Conservation (phyloP, 2,797 vertebrate genomes). For the Limnodromus scolopaceus region DNA sequence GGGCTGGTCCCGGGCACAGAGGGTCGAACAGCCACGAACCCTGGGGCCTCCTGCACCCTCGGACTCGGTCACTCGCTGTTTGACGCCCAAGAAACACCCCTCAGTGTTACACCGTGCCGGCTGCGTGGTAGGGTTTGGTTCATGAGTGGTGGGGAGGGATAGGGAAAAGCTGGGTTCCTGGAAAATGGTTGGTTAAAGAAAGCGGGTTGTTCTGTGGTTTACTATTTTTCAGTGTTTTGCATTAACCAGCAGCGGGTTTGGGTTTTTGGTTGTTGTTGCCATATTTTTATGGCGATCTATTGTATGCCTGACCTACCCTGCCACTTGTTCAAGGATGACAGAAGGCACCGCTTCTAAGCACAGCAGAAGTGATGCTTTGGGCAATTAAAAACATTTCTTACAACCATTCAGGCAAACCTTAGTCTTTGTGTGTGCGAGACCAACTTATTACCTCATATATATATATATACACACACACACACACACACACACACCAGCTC, state of each 20-base stretch:
- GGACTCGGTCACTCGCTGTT: background rate
- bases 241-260: background rate
- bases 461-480: no score
- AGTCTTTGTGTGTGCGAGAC: background rate
- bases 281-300: constrained; percentile 3
- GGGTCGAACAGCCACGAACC: background rate
- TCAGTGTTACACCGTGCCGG: background rate
- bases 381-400: constrained; percentile 72
- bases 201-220: background rate
- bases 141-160: background rate
- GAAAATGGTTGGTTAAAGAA: background rate
- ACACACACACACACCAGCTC: no score
- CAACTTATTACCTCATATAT: background rate
- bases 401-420: background rate
- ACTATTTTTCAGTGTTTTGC: background rate
- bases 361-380: constrained; percentile 42
- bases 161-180: background rate
- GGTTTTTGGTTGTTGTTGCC: background rate
- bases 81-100: background rate
- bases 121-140: background rate
- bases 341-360: constrained; percentile 18
- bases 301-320: constrained; percentile 8
- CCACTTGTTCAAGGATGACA: background rate
- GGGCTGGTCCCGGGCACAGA: background rate
- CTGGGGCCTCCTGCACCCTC: background rate